Conservation (phyloP, 1,140 invertebrate genomes). For the Paracyclopina nana region DNA sequence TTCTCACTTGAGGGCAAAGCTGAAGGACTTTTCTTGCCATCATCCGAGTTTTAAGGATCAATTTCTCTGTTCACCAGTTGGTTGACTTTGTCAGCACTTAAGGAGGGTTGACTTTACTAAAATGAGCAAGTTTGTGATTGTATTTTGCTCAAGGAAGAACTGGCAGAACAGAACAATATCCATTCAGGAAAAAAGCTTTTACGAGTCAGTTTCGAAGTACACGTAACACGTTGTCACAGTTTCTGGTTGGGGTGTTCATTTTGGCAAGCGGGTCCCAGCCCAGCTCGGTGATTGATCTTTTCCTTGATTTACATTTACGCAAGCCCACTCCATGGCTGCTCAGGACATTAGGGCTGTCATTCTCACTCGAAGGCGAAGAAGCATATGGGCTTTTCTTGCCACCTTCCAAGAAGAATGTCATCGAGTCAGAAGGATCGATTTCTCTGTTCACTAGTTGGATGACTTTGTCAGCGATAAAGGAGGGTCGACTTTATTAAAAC, state of each 20-base stretch:
- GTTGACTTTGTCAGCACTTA: background rate
- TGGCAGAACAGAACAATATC: too few species aligned
- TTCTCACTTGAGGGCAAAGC: background rate
- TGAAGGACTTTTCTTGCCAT: background rate
- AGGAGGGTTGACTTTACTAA: too few species aligned
- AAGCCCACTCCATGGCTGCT: background rate
- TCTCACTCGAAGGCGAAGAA: background rate
- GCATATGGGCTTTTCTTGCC: background rate
- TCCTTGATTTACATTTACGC: too few species aligned
- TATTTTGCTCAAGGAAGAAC: too few species aligned
- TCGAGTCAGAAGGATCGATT: constrained; percentile 2
- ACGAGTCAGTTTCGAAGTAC: constrained; percentile 14
- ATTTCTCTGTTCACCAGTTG: constrained; percentile 8
- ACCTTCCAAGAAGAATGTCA: background rate
- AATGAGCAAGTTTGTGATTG: too few species aligned
- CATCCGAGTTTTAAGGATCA: background rate
- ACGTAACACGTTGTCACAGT: background rate
- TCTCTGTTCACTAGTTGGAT: constrained; percentile 3
- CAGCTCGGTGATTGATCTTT: constrained; percentile 6
- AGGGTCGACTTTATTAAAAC: too few species aligned
- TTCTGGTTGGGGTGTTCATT: background rate
- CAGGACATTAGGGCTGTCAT: background rate
- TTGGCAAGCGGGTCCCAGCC: background rate
- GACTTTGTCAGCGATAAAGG: constrained; percentile 5
- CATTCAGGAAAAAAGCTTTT: too few species aligned